phyloP scores from a whole-genome alignment of 1,140 invertebrate species.

The Papilio xuthus region DNA sequence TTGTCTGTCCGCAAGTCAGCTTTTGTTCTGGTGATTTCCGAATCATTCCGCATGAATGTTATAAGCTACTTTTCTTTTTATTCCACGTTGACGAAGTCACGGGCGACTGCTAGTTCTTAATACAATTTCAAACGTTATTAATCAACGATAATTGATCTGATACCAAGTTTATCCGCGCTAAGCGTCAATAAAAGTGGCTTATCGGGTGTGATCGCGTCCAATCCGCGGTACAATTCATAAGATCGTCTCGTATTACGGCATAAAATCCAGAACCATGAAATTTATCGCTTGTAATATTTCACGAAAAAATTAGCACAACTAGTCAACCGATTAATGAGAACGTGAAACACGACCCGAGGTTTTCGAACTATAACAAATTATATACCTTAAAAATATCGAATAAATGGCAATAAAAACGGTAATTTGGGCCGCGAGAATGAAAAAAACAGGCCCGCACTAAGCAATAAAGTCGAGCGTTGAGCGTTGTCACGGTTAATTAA shows the following conservation, averaged over 20 bases:
- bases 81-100: background rate
- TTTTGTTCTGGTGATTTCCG: too few species aligned
- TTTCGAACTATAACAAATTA: slow-evolving; percentile 69
- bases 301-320: slow-evolving; percentile 77
- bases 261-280: slow-evolving; percentile 68
- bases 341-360: slow-evolving; percentile 70
- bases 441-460: slow-evolving; percentile 63
- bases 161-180: slow-evolving; percentile 35
- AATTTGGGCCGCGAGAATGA: slow-evolving; percentile 65
- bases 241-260: slow-evolving; percentile 62
- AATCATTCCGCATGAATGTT: too few species aligned
- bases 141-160: slow-evolving; percentile 34
- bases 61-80: background rate
- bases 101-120: background rate
- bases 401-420: slow-evolving; percentile 67
- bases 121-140: slow-evolving; percentile 34
- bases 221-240: slow-evolving; percentile 44
- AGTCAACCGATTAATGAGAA: slow-evolving; percentile 76
- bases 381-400: slow-evolving; percentile 69
- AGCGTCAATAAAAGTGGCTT: slow-evolving; percentile 31
- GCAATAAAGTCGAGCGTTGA: slow-evolving; percentile 66
- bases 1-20: too few species aligned
- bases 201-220: slow-evolving; percentile 28
- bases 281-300: slow-evolving; percentile 64
- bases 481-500: slow-evolving; percentile 72